phyloP scores from a whole-genome alignment of 1,140 invertebrate genomes.

The Drosophila sulfurigaster region DNA sequence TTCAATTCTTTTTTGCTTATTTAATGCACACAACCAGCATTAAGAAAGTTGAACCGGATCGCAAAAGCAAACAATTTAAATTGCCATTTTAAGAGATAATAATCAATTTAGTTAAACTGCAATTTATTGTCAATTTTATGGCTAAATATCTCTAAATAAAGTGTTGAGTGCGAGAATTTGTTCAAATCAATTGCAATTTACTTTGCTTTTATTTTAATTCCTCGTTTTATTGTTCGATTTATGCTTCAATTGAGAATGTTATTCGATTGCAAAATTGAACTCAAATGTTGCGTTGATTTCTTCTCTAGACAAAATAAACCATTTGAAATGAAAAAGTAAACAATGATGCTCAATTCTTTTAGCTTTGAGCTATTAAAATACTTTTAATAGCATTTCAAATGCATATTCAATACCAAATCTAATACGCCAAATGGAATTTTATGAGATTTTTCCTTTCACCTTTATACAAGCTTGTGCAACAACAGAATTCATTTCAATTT shows the following conservation, averaged over 20 bases:
- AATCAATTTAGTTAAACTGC: constrained; percentile 2
- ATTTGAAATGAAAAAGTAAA: not conserved
- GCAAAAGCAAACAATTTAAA: constrained; percentile 9
- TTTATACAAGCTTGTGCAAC: not conserved
- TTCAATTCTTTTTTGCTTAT: constrained; percentile 19
- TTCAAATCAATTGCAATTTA: not conserved
- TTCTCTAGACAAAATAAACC: not conserved
- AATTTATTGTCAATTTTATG: no score
- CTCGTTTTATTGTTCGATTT: not conserved
- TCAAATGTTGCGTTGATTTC: not conserved
- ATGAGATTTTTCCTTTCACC: not conserved
- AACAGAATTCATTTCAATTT: not conserved
- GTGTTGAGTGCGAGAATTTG: not conserved
- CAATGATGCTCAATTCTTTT: not conserved
- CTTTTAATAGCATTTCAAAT: not conserved
- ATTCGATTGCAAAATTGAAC: not conserved
- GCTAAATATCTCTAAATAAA: not conserved
- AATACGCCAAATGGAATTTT: not conserved
- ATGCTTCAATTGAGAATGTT: not conserved
- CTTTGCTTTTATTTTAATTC: not conserved
- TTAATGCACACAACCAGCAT: not conserved
- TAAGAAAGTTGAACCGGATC: constrained; percentile 2
- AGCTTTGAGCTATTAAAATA: not conserved
- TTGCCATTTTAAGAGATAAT: not conserved
- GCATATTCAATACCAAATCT: not conserved